A percentile compares a stretch with the other conserved stretches of the same genome.
Evolutionary conservation across 2,113 vertebrate genomes (phyloP).

Genomic region (Silurus asotus): DNA sequence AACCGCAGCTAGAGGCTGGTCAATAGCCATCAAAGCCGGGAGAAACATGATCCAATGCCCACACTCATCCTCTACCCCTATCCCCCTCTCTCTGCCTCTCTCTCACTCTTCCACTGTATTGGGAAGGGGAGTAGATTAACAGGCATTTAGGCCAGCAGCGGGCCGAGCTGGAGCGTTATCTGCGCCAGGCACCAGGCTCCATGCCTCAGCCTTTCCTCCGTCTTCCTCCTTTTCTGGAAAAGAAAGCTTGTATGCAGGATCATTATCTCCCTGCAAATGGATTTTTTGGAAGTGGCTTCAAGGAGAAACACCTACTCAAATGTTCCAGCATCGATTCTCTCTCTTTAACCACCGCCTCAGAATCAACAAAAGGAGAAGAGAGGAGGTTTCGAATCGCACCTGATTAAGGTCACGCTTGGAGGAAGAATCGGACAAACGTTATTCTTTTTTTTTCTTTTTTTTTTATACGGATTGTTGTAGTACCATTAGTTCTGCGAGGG

Average conservation of each 20-base stretch:
- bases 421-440: conserved; percentile 16
- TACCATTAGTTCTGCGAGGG: not conserved
- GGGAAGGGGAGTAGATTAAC: conserved; percentile 55
- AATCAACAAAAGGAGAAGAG: conserved; percentile 9
- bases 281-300: conserved; percentile 52
- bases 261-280: conserved; percentile 57
- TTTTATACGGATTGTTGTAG: conserved; percentile 3
- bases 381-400: not conserved
- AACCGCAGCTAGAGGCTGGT: conserved; percentile 65
- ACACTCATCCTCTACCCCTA: conserved; percentile 32
- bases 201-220: conserved; percentile 31
- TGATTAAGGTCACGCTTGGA: conserved; percentile 33
- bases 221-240: conserved; percentile 34
- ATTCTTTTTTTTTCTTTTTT: not conserved
- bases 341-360: conserved; percentile 38
- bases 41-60: conserved; percentile 65
- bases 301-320: conserved; percentile 55
- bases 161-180: conserved; percentile 43
- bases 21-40: conserved; percentile 66
- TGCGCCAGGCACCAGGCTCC: conserved; percentile 39
- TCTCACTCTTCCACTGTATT: conserved; percentile 29
- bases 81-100: not conserved
- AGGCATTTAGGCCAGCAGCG: conserved; percentile 44
- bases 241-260: conserved; percentile 53
- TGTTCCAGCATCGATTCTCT: conserved; percentile 45